These are phyloP conservation scores for Apis cerana DNA, from an alignment of 1,140 invertebrate species.

Conservation along the genomic window DNA sequence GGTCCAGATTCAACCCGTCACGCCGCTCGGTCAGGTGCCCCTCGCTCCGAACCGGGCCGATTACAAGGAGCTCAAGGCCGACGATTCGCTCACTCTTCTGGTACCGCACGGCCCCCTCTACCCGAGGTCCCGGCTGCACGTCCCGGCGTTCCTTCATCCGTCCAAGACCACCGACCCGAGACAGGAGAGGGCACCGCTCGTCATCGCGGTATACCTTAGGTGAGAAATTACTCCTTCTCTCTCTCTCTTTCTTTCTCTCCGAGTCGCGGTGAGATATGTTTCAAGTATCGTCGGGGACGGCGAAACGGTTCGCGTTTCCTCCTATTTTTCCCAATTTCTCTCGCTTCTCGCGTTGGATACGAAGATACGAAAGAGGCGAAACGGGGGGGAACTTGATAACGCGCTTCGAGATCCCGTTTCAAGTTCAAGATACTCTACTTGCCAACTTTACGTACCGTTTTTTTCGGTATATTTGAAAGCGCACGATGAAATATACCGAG, in stretches of 20 bases:
- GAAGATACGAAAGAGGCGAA: neutral
- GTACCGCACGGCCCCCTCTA: constrained; percentile 93
- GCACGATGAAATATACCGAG: constrained; percentile 22
- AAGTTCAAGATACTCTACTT: constrained; percentile 5
- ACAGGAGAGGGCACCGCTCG: constrained; percentile 73
- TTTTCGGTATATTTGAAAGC: constrained; percentile 11
- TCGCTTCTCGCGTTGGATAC: neutral
- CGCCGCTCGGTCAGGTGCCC: constrained; percentile 86
- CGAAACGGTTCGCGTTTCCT: too few species aligned
- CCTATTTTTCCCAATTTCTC: too few species aligned
- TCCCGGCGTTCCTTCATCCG: constrained; percentile 91
- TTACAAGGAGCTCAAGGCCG: constrained; percentile 90
- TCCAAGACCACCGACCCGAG: constrained; percentile 81
- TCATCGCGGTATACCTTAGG: constrained; percentile 92
- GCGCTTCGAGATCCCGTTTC: neutral
- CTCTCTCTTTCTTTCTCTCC: neutral
- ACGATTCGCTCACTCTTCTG: constrained; percentile 90
- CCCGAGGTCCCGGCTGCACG: constrained; percentile 92
- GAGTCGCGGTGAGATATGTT: too few species aligned
- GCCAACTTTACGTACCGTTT: neutral
- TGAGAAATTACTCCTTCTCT: constrained; percentile 75
- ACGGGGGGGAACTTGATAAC: neutral
- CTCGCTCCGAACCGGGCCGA: constrained; percentile 88
- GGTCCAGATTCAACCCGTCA: constrained; percentile 89
- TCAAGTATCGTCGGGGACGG: too few species aligned